phyloP scores from a whole-genome alignment of 2,113 vertebrate species.

The Dicerorhinus sumatrensis region DNA sequence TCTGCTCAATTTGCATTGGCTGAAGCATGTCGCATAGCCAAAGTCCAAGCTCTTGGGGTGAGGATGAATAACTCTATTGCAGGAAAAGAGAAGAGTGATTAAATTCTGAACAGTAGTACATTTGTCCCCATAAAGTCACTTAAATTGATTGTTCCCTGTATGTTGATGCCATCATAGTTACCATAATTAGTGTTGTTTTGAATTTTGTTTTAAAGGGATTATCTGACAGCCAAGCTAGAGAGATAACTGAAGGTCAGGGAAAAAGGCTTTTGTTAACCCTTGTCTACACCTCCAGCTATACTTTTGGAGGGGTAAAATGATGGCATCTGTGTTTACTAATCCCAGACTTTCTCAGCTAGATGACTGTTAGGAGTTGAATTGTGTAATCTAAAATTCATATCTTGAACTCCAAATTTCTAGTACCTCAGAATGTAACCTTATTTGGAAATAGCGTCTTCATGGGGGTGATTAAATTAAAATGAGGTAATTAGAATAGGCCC shows the following conservation, averaged over 20 bases:
- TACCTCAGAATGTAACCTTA: not conserved
- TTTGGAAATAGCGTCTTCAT: not conserved
- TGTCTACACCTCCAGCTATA: not conserved
- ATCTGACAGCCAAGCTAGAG: not conserved
- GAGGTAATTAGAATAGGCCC: not conserved
- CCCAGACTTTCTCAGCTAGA: not conserved
- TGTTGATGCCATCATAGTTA: not conserved
- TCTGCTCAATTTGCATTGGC: not conserved
- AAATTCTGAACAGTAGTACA: not conserved
- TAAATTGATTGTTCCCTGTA: not conserved
- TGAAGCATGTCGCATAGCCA: not conserved
- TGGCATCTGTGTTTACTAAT: not conserved
- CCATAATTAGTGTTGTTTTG: not conserved
- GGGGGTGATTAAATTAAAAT: not conserved
- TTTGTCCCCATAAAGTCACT: not conserved
- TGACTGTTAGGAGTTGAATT: not conserved
- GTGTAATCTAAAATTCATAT: not conserved
- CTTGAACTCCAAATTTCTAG: not conserved
- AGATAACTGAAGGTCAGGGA: not conserved
- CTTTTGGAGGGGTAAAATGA: not conserved
- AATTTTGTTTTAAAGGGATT: not conserved
- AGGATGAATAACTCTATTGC: not conserved
- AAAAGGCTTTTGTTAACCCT: not conserved
- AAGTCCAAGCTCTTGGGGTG: not conserved
- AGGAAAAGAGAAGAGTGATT: not conserved